Evolutionary conservation across 2,113 vertebrate species (phyloP), one percentile per base, ranked within the genome.

Genomic region (Ptyas mucosa): DNA sequence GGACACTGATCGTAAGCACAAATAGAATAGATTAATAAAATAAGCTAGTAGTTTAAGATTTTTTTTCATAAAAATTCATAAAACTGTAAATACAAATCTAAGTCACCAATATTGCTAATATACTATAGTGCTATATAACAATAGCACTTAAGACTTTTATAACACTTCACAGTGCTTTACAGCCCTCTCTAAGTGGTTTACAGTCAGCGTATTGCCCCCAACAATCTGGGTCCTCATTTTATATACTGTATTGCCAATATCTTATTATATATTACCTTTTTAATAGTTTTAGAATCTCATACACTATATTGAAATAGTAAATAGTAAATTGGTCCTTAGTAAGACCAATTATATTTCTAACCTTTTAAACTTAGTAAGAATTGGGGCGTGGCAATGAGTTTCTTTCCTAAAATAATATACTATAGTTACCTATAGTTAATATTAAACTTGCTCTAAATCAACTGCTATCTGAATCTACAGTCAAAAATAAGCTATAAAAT

Each of bases 91-190:
- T 81, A 3, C 0, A 3, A 43, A 0, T 69, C 46, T 58, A 93
- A 95, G 86, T 14, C 61, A 89, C 81, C 88, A 0, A n/a, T 92
- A 23, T 93, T 55, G 11, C 88, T 24, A 34, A 18, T 49, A 20
- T 92, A 69, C 85, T 89, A 7, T 8, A 88, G 1, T 29, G 29
- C 87, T 34, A 57, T 26, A 92, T 95, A 94, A 8, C 55, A 57
- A 57, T 57, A 58, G 23, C 23, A 24, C 0, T 24, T 58, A 49
- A 86, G 1, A 23, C 85, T 51, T 69, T 26, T 61, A 11, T 61
- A 26, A 0, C 58, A 61, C 57, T 61, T 61, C 24, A 9, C 23
- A 61, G 24, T 61, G 23, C 8, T 61, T 61, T 61, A 26, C 57
- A 61, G 57, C 8, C 24, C 9, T 58, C 21, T 58, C 57, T 61